Evolutionary conservation across 2,113 vertebrate species (phyloP).

Genomic region (Caretta caretta): DNA sequence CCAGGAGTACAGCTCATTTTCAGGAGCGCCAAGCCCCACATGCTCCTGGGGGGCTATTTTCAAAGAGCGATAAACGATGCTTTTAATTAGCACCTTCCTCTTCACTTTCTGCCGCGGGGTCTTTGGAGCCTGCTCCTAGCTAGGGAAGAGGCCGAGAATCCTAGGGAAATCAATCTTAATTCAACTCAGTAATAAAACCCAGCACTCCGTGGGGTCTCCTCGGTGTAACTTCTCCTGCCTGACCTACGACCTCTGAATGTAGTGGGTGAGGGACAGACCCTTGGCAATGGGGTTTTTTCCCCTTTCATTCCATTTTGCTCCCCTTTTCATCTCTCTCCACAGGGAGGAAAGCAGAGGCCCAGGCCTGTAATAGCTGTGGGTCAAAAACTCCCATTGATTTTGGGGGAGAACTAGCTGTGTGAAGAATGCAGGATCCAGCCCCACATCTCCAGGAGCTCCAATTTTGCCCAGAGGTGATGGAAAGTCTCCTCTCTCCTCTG

Average conservation of each 20-base stretch:
- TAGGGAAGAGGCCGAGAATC: constrained; percentile 55
- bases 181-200: constrained; percentile 77
- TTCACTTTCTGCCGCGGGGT: constrained; percentile 72
- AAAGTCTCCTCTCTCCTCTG: neutral
- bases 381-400: neutral
- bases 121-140: constrained; percentile 58
- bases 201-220: constrained; percentile 63
- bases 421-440: neutral
- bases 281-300: constrained; percentile 26
- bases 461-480: neutral
- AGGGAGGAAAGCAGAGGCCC: neutral
- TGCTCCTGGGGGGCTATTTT: constrained; percentile 64
- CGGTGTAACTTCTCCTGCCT: constrained; percentile 38
- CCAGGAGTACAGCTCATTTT: constrained; percentile 25
- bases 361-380: neutral
- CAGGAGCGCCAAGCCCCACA: neutral
- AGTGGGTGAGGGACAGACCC: constrained; percentile 25
- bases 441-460: neutral
- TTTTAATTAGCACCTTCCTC: constrained; percentile 79
- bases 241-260: constrained; percentile 66
- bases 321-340: neutral
- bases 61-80: constrained; percentile 70
- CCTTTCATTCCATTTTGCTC: constrained; percentile 10
- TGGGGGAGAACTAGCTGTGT: neutral
- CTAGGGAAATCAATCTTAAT: constrained; percentile 81